Evolutionary conservation across 2,888 invertebrate species (phyloP).

Genomic region (Epistrophe eligans): DNA sequence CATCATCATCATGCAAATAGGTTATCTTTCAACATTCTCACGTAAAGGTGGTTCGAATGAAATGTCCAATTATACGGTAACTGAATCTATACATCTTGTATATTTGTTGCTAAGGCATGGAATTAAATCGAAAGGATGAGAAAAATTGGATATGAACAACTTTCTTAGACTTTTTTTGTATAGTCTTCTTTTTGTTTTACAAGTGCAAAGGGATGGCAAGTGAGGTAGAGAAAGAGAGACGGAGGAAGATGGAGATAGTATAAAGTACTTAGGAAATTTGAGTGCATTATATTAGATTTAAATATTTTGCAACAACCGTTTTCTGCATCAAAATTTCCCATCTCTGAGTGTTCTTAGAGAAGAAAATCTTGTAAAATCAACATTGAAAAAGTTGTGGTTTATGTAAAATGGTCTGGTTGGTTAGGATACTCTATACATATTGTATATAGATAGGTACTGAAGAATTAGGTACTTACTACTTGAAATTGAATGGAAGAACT

Average conservation of each 20-base stretch:
- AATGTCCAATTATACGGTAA: slow-evolving; percentile 57
- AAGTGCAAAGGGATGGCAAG: neutral
- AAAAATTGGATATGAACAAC: neutral
- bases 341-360: neutral
- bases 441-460: neutral
- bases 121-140: slow-evolving; percentile 16
- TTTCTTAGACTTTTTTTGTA: neutral
- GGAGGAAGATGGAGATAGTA: neutral
- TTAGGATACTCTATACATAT: neutral
- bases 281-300: slow-evolving; percentile 14
- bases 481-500: neutral
- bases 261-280: slow-evolving; percentile 6
- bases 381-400: slow-evolving; percentile 16
- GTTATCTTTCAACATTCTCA: slow-evolving; percentile 46
- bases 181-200: neutral
- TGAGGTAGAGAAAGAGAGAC: neutral
- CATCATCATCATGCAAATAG: slow-evolving; percentile 47
- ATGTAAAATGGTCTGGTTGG: neutral
- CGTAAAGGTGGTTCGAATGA: slow-evolving; percentile 50
- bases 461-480: neutral
- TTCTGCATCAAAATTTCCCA: neutral
- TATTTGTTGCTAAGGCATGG: slow-evolving; percentile 36
- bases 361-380: slow-evolving; percentile 8
- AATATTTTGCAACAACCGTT: neutral
- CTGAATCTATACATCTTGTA: slow-evolving; percentile 39